Conservation (phyloP, 2,113 vertebrate genomes). For the Xenus cinereus region DNA sequence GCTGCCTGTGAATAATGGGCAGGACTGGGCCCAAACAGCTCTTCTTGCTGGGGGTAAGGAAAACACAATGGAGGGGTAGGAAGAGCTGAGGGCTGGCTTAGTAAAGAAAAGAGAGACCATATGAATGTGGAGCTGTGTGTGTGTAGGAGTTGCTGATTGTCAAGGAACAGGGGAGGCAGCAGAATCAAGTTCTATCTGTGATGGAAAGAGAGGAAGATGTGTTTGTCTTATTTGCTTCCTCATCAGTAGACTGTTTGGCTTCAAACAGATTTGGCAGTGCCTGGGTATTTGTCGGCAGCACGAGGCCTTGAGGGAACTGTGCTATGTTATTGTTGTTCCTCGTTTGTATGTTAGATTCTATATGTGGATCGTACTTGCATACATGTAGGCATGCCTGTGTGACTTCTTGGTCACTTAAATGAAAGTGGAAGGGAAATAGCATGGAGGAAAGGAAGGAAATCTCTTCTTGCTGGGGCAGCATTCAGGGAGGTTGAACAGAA, state of each 20-base stretch:
- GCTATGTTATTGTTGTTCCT: neutral
- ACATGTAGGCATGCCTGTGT: neutral
- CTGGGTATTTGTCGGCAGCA: neutral
- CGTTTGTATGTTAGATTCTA: neutral
- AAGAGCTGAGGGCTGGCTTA: neutral
- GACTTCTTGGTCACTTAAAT: neutral
- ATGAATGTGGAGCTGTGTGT: neutral
- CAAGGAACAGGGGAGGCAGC: neutral
- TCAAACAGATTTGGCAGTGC: neutral
- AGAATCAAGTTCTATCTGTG: neutral
- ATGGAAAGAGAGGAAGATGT: neutral
- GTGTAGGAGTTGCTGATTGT: neutral
- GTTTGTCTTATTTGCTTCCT: neutral
- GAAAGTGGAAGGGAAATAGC: neutral
- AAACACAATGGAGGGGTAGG: neutral
- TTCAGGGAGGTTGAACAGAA: neutral
- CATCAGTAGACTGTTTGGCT: neutral
- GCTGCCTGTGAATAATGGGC: conserved; percentile 3
- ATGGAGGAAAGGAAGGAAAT: neutral
- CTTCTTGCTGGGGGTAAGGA: neutral
- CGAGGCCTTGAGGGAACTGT: neutral
- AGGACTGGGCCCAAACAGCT: neutral
- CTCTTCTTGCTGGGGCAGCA: accelerated
- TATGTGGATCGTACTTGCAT: neutral
- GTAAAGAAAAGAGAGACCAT: neutral